Base-by-base conservation (phyloP, 2,797 vertebrate genomes). In the Lacerta agilis region DNA sequence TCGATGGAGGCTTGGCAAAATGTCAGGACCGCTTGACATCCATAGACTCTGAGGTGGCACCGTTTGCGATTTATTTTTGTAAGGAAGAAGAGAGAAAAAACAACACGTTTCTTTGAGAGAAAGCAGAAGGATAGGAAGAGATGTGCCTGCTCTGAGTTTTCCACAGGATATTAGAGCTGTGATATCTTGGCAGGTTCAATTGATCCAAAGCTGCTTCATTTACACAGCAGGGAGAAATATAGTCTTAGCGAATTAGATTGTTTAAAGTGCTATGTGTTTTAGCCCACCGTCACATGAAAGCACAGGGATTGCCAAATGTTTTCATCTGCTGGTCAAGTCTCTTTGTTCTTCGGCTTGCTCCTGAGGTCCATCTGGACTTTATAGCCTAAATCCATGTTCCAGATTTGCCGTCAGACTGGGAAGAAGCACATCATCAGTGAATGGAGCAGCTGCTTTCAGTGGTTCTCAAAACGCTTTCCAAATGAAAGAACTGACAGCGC, bases 191-290 rank as follows among this genome's bases (percentile, higher is more conserved):
- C 83, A 85, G 71, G 36, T 76, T 76, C 72, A 73, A 76, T 43
- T 76, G 83, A 85, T 76, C 72, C 55, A 85, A 43, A 36, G n/a
- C 55, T 85, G 72, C 55, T 85, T 49, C 72, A 85, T 85, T 85
- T 85, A 41, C 25, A 41, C 72, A 85, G 83, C 33, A 17, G 33
- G 36, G 33, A 75, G 71, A 86, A 78, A 55, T 79, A 79, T 36
- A 86, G 76, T 67, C 61, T 67, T 79, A 23, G 20, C 3, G 23
- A 64, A 82, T 77, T 67, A 49, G 43, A 3, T 38, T 38, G 23
- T 55, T 77, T 83, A 49, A 76, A 66, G 79, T 41, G 27, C 20
- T 7, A 81, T 49, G 33, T 29, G 27, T 83, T 88, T 58, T 13
- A 78, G 9, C 23, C n/a, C 13, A 29, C 25, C 36, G 29, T 15